Evolutionary conservation across 37 sponge, comb jelly and placozoan species (phyloP).

Genomic region (Geodia barretti): DNA sequence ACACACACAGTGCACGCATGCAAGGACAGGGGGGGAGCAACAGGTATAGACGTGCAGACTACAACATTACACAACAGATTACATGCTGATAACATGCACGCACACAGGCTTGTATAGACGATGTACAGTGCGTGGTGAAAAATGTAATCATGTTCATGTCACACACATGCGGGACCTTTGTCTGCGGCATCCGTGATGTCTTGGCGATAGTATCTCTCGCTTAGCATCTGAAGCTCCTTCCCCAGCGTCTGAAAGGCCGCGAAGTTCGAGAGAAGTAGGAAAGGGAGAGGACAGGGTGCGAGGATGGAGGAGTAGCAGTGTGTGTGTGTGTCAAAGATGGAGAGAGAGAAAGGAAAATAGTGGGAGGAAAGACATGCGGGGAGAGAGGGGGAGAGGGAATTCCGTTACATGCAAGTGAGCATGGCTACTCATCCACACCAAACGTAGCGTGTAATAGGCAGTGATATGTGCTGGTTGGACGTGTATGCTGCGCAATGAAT

Average conservation of each 20-base stretch:
- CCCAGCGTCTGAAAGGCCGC: neutral
- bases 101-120: no score
- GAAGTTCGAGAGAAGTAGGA: neutral
- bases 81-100: no score
- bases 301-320: neutral
- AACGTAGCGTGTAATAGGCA: no score
- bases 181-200: neutral
- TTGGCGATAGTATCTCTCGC: neutral
- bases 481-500: no score
- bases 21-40: no score
- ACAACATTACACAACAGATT: no score
- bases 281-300: neutral
- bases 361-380: neutral
- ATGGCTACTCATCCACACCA: neutral
- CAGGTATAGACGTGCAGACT: no score
- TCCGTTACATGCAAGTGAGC: neutral
- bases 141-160: no score
- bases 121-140: no score
- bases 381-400: neutral
- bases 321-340: no score
- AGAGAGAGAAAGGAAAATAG: neutral
- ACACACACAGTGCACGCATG: neutral
- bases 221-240: neutral
- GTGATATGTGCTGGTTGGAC: no score
- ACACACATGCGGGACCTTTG: no score